These are phyloP conservation scores for Microtus oregoni DNA, from an alignment of 2,113 vertebrate species.

Conservation along the genomic window DNA sequence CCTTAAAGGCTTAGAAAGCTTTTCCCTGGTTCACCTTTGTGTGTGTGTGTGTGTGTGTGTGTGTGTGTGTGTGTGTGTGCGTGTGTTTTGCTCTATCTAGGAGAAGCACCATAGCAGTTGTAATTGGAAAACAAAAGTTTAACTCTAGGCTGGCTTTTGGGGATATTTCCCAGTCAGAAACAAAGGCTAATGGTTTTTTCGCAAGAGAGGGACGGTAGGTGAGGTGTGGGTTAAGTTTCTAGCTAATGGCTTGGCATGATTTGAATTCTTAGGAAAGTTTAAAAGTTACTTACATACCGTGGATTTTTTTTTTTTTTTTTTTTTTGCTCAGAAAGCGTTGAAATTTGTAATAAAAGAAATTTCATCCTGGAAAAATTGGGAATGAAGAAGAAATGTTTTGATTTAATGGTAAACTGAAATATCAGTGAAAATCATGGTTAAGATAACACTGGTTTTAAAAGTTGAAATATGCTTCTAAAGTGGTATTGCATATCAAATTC, in stretches of 20 bases:
- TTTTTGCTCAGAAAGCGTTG: background rate
- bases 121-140: background rate
- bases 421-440: slow-evolving; percentile 9
- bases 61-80: no score
- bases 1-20: no score
- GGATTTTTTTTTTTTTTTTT: slow-evolving; percentile 21
- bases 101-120: no score
- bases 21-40: no score
- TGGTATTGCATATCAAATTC: background rate
- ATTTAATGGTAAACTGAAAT: slow-evolving; percentile 6
- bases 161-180: slow-evolving; percentile 4
- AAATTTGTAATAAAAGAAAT: slow-evolving; percentile 29
- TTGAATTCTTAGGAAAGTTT: slow-evolving; percentile 27
- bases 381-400: slow-evolving; percentile 5
- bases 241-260: background rate
- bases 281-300: background rate
- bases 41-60: no score
- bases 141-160: background rate
- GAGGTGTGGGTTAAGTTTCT: background rate
- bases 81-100: no score
- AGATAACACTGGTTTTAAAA: slow-evolving; percentile 7
- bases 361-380: slow-evolving; percentile 10
- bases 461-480: slow-evolving; percentile 38
- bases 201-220: background rate
- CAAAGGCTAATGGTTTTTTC: background rate